A percentile compares a stretch with the other conserved stretches of the same genome.
phyloP scores from a whole-genome alignment of 2,888 invertebrate species.

The Aphidoletes aphidimyza region DNA sequence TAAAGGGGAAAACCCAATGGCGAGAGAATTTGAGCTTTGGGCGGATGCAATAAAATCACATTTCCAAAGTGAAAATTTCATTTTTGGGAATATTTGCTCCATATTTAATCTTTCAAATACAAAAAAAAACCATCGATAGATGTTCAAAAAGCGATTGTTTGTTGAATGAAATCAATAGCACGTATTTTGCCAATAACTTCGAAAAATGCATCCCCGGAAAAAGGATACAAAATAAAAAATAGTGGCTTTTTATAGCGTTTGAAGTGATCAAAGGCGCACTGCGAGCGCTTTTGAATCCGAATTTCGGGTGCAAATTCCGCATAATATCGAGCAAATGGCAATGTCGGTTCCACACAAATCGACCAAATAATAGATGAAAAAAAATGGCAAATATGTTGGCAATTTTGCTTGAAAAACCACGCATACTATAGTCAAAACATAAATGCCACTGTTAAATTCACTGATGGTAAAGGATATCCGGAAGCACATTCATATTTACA shows the following conservation, averaged over 20 bases:
- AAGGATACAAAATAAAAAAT: conserved; percentile 31
- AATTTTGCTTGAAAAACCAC: not conserved
- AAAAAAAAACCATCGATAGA: too few species aligned
- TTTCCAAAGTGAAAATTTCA: not conserved
- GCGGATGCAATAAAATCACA: conserved; percentile 22
- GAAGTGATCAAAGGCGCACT: not conserved
- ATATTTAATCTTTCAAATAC: too few species aligned
- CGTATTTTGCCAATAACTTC: conserved; percentile 42
- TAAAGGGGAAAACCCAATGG: too few species aligned
- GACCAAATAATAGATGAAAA: conserved; percentile 4
- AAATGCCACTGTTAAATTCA: conserved; percentile 18
- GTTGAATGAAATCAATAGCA: not conserved
- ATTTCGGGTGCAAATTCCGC: not conserved
- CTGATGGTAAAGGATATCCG: conserved; percentile 33
- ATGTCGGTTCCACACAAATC: conserved; percentile 38
- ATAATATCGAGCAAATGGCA: conserved; percentile 11
- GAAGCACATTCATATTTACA: conserved; percentile 36
- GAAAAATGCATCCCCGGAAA: conserved; percentile 20
- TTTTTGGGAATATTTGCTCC: too few species aligned
- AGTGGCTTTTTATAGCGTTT: not conserved
- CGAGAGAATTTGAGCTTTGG: too few species aligned
- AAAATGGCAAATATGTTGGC: not conserved
- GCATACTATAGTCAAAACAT: conserved; percentile 46
- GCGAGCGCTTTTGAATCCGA: not conserved
- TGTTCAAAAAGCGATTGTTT: conserved; percentile 10